Percentiles rank a stretch among this genome's conserved stretches.
Conservation (phyloP, 2,113 vertebrate species). For the Nibea albiflora region DNA sequence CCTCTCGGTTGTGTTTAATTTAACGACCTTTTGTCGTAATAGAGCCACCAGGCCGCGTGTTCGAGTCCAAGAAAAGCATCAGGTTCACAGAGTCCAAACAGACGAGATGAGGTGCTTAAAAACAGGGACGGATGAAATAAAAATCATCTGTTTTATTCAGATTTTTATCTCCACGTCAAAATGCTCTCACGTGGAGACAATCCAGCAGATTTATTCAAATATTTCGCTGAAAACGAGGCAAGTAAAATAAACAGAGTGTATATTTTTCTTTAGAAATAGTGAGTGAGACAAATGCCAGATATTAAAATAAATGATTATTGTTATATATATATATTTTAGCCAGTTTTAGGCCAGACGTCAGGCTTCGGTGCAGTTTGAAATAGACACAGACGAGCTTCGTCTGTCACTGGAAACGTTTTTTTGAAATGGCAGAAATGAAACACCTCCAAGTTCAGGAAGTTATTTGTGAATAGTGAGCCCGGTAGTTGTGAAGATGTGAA, state of each 20-base stretch:
- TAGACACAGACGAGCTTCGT: neutral
- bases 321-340: no score
- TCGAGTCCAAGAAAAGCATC: neutral
- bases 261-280: neutral
- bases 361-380: neutral
- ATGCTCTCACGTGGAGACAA: neutral
- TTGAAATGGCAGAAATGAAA: conserved; percentile 23
- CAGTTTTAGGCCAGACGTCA: neutral
- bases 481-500: neutral
- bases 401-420: conserved; percentile 9
- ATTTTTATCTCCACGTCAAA: neutral
- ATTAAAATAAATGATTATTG: neutral
- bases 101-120: neutral
- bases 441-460: conserved; percentile 18
- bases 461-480: conserved; percentile 7
- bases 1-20: neutral
- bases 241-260: neutral
- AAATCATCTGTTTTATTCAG: neutral
- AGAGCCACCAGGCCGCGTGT: conserved; percentile 3
- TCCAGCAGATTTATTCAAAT: neutral
- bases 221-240: neutral
- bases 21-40: neutral
- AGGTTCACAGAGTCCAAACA: neutral
- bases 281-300: neutral
- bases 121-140: neutral